Conservation (phyloP, 37 sponge, comb jelly and placozoan genomes). For the Aplysina aerophoba region DNA sequence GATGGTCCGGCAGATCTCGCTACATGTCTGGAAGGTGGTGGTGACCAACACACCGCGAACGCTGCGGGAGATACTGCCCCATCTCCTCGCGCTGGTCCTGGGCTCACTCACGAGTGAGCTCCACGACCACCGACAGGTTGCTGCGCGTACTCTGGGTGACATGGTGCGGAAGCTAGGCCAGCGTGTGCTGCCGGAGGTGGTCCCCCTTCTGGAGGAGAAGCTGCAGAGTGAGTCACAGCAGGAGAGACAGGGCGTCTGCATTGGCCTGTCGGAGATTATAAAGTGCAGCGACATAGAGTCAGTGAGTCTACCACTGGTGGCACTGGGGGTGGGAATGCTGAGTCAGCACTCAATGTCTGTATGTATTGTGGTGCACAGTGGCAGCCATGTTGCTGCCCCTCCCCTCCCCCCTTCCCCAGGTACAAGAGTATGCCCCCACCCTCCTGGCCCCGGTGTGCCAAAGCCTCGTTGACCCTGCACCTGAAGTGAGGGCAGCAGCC, state of each 20-base stretch:
- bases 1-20: constrained; percentile 90
- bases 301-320: constrained; percentile 41
- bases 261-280: constrained; percentile 96
- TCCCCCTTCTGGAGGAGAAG: constrained; percentile 91
- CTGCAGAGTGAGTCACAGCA: constrained; percentile 56
- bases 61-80: constrained; percentile 94
- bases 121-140: constrained; percentile 82
- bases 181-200: constrained; percentile 92
- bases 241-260: constrained; percentile 95
- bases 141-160: constrained; percentile 93
- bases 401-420: constrained; percentile 31
- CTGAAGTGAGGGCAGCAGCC: constrained; percentile 90
- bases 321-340: too few species aligned
- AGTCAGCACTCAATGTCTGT: not conserved
- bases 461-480: constrained; percentile 78
- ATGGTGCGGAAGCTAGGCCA: constrained; percentile 96
- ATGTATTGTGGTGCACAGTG: not conserved
- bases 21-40: constrained; percentile 99
- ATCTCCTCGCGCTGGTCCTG: constrained; percentile 82
- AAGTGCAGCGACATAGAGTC: constrained; percentile 83
- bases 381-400: not conserved
- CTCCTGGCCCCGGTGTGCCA: constrained; percentile 79
- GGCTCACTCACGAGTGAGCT: constrained; percentile 78
- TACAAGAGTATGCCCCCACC: constrained; percentile 73
- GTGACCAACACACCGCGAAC: constrained; percentile 94